Evolutionary conservation across 1,140 invertebrate species (phyloP), one percentile per base, ranked within the genome.

Genomic region (Dermatophagoides farinae): DNA sequence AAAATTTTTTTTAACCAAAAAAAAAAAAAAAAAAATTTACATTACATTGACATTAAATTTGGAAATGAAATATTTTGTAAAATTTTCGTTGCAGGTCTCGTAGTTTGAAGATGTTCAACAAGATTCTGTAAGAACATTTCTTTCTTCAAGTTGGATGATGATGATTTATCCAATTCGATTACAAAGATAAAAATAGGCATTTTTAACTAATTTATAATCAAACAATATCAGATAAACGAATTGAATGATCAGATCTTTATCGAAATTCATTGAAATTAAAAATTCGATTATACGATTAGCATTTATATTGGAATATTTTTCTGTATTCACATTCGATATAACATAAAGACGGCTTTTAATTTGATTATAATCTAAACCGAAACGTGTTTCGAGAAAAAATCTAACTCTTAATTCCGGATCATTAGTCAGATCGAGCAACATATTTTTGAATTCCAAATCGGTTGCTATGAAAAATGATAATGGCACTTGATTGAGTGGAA

Each of bases 141-240:
- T 4, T 31, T 31, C 31, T 2, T 31, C 8, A n/a, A n/a, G 31
- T 31, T 31, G 31, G 31, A 4, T 31, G 31, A 4, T 2, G 31
- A 44, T 55, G 53, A 25, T 23, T 38, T 43, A 25, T 55, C 53
- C 10, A 25, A n/a, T 25, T 11, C 53, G 53, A 44, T 14, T 25
- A 23, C 53, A 55, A 20, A 23, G 14, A 44, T 55, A 25, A 44
- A 55, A 55, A 23, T 55, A 55, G 6, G 53, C 53, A n/a, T 4
- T 5, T 44, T 55, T 55, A 23, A 55, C 53, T 44, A n/a, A 23
- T 55, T 55, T 55, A 23, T 55, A 55, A 25, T 55, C 53, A 14
- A 39, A 55, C 1, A 55, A 25, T 20, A 55, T 39, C 25, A 55
- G 23, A 55, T 55, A 55, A n/a, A 55, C n/a, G 2, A 23, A 55